Evolutionary conservation across 1,140 invertebrate genomes (phyloP), one percentile per base, ranked within the genome.

Genomic region (Antheraea mylitta): DNA sequence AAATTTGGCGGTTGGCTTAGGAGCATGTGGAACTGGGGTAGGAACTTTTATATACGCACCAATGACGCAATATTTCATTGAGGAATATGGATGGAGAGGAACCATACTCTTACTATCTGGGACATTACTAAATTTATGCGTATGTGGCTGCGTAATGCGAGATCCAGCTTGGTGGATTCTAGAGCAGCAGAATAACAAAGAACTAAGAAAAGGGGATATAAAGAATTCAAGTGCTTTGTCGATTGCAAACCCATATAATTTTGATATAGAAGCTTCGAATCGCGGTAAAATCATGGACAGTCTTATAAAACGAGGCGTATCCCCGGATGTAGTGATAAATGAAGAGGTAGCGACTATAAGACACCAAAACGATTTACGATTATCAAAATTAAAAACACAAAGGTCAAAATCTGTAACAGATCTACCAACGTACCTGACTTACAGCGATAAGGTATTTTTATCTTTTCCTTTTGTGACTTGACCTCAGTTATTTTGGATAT

Each of bases 1-100:
- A 30, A 98, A 97, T 11, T 93, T 99, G 59, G 98, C 98, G 5
- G 98, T 98, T 13, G 98, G 98, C 0, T 94, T 99, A 42, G 96
- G 98, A 0, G 98, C 98, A 3, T 97, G 97, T 76, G 98, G 98
- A 18, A 97, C 97, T 8, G 96, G 97, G 2, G 95, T 97, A 22
- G 96, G 98, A 6, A 94, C 97, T 0, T 97, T 98, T 83, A 90
- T 98, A 3, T 97, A 98, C 85, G 96, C 97, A 0, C 97, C 97
- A 0, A 93, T 98, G 88, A 96, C 96, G 2, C 94, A 95, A 67
- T 95, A 93, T 86, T 95, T 95, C 69, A 95, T 98, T 19, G 93
- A 95, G 71, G 94, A 95, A 67, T 98, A 95, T 83, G 96, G 96
- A 13, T 99, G 98, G 97, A 93, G 97, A 68, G 97, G 97, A n/a